Percentiles rank a stretch among this genome's conserved stretches.
phyloP scores from a whole-genome alignment of 2,888 invertebrate genomes.

The Apoderus coryli region DNA sequence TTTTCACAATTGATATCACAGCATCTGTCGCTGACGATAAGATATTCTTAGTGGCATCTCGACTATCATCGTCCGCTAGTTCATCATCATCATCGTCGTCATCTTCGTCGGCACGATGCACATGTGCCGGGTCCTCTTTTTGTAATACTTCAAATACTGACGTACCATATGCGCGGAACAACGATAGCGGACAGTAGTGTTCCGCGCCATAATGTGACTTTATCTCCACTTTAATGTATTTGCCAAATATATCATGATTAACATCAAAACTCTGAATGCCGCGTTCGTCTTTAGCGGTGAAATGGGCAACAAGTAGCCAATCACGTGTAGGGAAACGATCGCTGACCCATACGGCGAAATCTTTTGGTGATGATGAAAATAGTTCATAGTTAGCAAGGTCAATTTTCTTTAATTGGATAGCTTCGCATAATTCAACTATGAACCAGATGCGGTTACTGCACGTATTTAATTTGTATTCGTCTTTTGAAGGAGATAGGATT shows the following conservation, averaged over 20 bases:
- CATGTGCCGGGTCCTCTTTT: slow-evolving; percentile 59
- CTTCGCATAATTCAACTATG: slow-evolving; percentile 94
- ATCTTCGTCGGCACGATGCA: slow-evolving; percentile 48
- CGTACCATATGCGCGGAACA: slow-evolving; percentile 86
- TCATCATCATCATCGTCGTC: slow-evolving; percentile 45
- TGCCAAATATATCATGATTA: slow-evolving; percentile 69
- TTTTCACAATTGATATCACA: slow-evolving; percentile 82
- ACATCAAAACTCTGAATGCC: slow-evolving; percentile 76
- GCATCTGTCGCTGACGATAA: slow-evolving; percentile 83
- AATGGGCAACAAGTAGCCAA: slow-evolving; percentile 80
- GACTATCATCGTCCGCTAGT: slow-evolving; percentile 9
- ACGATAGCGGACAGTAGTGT: slow-evolving; percentile 95
- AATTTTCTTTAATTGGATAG: slow-evolving; percentile 87
- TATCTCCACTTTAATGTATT: slow-evolving; percentile 82
- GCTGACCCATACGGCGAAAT: slow-evolving; percentile 75
- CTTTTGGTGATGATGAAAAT: slow-evolving; percentile 92
- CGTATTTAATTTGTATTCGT: slow-evolving; percentile 96
- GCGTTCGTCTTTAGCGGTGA: slow-evolving; percentile 74
- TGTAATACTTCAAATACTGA: slow-evolving; percentile 84
- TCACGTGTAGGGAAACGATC: slow-evolving; percentile 85
- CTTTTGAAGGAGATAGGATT: slow-evolving; percentile 76
- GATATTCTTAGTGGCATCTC: slow-evolving; percentile 44
- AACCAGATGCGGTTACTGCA: slow-evolving; percentile 92
- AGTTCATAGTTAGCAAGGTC: slow-evolving; percentile 96
- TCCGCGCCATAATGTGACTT: slow-evolving; percentile 91